Conservation (phyloP, 1,140 invertebrate genomes). For the Venturia canescens region DNA sequence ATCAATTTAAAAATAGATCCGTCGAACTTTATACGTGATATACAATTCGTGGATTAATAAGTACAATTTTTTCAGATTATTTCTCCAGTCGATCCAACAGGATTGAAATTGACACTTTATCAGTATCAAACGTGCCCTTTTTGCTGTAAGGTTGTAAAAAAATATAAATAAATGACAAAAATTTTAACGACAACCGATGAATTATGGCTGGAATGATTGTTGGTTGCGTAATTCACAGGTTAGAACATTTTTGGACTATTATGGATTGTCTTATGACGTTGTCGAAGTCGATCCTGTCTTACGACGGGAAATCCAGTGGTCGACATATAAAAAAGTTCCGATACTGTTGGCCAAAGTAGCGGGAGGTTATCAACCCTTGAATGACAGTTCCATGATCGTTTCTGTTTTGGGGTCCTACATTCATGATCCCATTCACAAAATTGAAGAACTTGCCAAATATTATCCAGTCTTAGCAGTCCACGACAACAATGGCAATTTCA, state of each 20-base stretch:
- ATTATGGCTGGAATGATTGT: slow-evolving; percentile 14
- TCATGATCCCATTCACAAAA: slow-evolving; percentile 79
- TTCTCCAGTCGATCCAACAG: slow-evolving; percentile 83
- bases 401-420: slow-evolving; percentile 90
- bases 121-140: slow-evolving; percentile 99
- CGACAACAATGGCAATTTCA: slow-evolving; percentile 83
- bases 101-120: slow-evolving; percentile 91
- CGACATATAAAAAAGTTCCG: slow-evolving; percentile 96
- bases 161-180: slow-evolving; percentile 5
- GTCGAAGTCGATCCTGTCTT: slow-evolving; percentile 98
- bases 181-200: neutral
- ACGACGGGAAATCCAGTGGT: slow-evolving; percentile 94
- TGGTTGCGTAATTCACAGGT: slow-evolving; percentile 73
- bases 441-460: slow-evolving; percentile 87
- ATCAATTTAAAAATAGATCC: too few relatives aligned
- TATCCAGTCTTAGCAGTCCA: slow-evolving; percentile 87
- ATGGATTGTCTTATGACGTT: slow-evolving; percentile 96
- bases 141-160: slow-evolving; percentile 90
- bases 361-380: slow-evolving; percentile 88
- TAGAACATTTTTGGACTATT: slow-evolving; percentile 94
- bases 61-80: slow-evolving; percentile 76
- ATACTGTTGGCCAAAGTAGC: slow-evolving; percentile 89
- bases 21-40: too few relatives aligned
- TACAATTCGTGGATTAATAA: too few relatives aligned
- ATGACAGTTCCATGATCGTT: slow-evolving; percentile 96